Evolutionary conservation across 2,888 invertebrate species (phyloP).

Genomic region (Drosophila recens): DNA sequence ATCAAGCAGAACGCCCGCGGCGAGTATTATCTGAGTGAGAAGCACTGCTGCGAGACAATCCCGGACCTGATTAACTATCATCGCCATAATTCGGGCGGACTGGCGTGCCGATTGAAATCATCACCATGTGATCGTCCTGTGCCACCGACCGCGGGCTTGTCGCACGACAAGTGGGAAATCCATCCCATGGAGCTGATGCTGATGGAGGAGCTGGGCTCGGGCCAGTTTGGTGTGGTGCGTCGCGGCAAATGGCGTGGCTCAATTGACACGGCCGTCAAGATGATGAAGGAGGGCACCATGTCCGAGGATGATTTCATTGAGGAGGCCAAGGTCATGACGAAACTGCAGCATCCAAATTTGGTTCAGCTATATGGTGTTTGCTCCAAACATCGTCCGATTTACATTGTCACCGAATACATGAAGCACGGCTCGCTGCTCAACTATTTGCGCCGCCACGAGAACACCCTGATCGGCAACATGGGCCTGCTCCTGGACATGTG

Average conservation of each 20-base stretch:
- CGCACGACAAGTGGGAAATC: conserved; percentile 98
- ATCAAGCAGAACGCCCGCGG: conserved; percentile 95
- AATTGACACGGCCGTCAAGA: conserved; percentile 97
- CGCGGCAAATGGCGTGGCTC: conserved; percentile 95
- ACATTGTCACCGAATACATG: conserved; percentile 99
- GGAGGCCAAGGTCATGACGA: conserved; percentile 99
- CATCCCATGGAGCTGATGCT: conserved; percentile 95
- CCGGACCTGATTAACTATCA: conserved; percentile 98
- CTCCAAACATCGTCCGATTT: conserved; percentile 97
- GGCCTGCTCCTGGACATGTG: conserved; percentile 96
- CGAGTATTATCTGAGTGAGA: conserved; percentile 96
- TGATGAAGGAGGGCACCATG: conserved; percentile 99
- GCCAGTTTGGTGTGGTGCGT: conserved; percentile 98
- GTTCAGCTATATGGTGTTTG: conserved; percentile 98
- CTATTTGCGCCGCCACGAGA: conserved; percentile 93
- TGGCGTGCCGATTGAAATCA: conserved; percentile 95
- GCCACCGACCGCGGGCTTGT: conserved; percentile 96
- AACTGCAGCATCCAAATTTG: conserved; percentile 96
- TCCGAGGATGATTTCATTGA: conserved; percentile 99
- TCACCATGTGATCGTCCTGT: conserved; percentile 96
- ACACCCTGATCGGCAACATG: conserved; percentile 91
- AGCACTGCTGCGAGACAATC: conserved; percentile 96
- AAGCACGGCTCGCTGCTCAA: conserved; percentile 95
- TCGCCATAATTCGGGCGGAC: conserved; percentile 96
- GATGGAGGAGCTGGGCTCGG: conserved; percentile 95